Percentiles rank a stretch among this genome's conserved stretches.
Conservation (phyloP, 2,888 invertebrate species). For the Dynastes tityus region DNA sequence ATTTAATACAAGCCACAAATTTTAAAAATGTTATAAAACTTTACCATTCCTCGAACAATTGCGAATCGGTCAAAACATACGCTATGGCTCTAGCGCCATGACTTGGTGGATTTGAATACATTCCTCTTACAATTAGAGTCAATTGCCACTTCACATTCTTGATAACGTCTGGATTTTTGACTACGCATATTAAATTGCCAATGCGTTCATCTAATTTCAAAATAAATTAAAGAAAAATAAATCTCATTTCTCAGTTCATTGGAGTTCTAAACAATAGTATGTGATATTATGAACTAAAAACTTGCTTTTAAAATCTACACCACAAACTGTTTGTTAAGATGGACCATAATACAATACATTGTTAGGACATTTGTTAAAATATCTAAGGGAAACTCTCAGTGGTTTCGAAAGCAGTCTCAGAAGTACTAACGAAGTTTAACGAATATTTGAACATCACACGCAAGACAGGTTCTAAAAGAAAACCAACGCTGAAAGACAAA, state of each 20-base stretch:
- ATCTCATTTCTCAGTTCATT: neutral
- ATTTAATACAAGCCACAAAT: neutral
- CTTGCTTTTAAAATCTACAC: no score
- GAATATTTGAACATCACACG: no score
- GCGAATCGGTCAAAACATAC: slow-evolving; percentile 83
- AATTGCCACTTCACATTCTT: slow-evolving; percentile 88
- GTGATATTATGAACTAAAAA: no score
- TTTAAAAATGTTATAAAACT: neutral
- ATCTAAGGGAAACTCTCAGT: no score
- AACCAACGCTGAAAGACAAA: no score
- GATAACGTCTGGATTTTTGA: slow-evolving; percentile 64
- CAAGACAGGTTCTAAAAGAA: no score
- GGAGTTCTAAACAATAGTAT: no score
- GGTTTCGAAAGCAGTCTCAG: no score
- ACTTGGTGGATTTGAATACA: slow-evolving; percentile 98
- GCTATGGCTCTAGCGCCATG: slow-evolving; percentile 95
- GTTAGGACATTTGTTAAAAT: no score
- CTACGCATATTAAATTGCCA: slow-evolving; percentile 48
- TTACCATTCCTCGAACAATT: slow-evolving; percentile 87
- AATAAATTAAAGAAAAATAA: neutral
- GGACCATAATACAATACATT: no score
- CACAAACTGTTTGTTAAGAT: no score
- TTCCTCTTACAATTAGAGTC: slow-evolving; percentile 88
- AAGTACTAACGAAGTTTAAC: no score
- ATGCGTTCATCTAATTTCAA: slow-evolving; percentile 45